Base-by-base conservation (phyloP, 2,797 vertebrate genomes). In the Bradypodion pumilum region DNA sequence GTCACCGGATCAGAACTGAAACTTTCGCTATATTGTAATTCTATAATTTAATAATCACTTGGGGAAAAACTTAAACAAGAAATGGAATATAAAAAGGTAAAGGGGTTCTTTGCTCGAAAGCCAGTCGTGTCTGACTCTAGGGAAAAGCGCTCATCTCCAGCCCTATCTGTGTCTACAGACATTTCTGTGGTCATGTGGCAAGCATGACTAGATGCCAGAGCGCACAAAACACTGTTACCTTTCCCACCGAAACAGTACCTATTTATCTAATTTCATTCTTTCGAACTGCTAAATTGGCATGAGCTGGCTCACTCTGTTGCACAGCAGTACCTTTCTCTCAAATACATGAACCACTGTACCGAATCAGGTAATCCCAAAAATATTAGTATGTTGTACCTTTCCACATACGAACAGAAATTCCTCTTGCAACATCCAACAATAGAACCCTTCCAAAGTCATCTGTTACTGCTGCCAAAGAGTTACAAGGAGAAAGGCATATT, bases 371-470 rank as follows among this genome's bases (percentile, higher is more conserved):
- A 76, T 60, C 4, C 23, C 62, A 72, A 79, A 63, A 72, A 12
- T 5, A 44, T 29, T 19, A 35, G 40, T 15, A 52, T 37, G 5
- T 80, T 75, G 27, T 88, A 99, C 99, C 99, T 95, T 99, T 99
- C 99, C 99, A 99, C 99, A 99, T 99, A 86, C 98, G 97, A 89
- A 99, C 94, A 70, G 97, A 96, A 0, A 99, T 95, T 81, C 99
- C 98, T 87, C 98, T 95, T 37, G 96, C 92, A 86, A 99, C 95
- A 87, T 99, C 98, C 94, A 99, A 93, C 86, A 99, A 94, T 42
- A 97, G 94, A 84, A 99, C 97, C 88, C 99, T 95, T 35, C 99
- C 99, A 90, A 99, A 99, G 90, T 99, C 99, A 85, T 99, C 99
- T 0, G 98, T 99, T 80, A 98, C 98, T 29, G 98, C 99, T 10